Conservation (phyloP, 2,888 invertebrate species). For the Asteroscopus sphinx region DNA sequence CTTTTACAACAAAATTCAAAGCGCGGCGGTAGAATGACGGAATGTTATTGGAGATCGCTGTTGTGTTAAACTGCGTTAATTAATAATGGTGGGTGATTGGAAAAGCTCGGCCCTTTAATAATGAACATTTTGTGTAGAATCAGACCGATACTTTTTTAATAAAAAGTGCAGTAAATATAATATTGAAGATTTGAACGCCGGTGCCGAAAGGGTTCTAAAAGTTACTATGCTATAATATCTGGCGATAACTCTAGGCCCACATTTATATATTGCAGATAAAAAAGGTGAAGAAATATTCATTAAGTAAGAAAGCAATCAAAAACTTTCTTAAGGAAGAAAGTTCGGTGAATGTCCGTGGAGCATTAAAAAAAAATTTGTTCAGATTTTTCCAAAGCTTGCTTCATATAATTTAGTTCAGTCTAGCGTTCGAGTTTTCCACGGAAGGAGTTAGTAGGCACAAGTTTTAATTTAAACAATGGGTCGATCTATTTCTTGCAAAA, state of each 20-base stretch:
- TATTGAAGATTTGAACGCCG: no score
- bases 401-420: no score
- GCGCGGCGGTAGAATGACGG: background rate
- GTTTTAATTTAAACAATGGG: background rate
- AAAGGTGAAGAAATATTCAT: background rate
- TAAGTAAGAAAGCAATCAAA: constrained; percentile 4
- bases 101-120: background rate
- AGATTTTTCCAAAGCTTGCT: no score
- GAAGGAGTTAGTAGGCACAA: background rate
- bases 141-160: background rate
- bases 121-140: background rate
- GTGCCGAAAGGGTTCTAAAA: no score
- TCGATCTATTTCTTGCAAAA: constrained; percentile 15
- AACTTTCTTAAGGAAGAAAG: background rate
- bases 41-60: constrained; percentile 6
- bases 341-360: background rate
- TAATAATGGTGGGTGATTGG: background rate
- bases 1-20: constrained; percentile 14
- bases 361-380: background rate
- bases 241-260: no score
- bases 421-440: background rate
- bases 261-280: background rate
- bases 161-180: background rate
- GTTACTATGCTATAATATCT: no score
- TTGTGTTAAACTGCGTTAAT: background rate